These are phyloP conservation scores for Dicycla oo DNA, from an alignment of 2,888 invertebrate genomes.

Conservation along the genomic window DNA sequence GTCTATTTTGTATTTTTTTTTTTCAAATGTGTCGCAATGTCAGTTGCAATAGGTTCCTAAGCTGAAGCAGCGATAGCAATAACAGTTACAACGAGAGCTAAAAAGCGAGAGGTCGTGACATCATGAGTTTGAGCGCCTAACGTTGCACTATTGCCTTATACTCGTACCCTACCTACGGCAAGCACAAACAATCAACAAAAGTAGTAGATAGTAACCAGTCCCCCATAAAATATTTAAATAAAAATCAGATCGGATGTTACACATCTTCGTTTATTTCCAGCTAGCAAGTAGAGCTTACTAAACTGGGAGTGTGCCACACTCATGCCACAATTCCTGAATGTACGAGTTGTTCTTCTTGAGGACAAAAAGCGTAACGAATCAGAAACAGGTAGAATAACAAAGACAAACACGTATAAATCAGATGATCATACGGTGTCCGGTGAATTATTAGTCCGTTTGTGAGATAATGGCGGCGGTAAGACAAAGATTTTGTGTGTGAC, in stretches of 20 bases:
- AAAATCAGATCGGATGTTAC: background rate
- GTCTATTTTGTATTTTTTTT: background rate
- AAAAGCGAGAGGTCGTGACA: background rate
- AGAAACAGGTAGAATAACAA: slow-evolving; percentile 55
- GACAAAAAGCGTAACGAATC: slow-evolving; percentile 53
- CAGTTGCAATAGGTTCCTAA: background rate
- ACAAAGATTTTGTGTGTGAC: slow-evolving; percentile 72
- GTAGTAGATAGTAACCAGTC: background rate
- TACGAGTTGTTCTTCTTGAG: background rate
- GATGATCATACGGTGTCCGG: slow-evolving; percentile 69
- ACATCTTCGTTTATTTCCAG: background rate
- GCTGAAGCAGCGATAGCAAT: background rate
- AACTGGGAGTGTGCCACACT: slow-evolving; percentile 2
- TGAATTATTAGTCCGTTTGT: slow-evolving; percentile 76
- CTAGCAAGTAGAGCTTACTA: background rate
- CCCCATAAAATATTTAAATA: background rate
- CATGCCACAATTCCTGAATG: slow-evolving; percentile 17
- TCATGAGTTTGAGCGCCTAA: background rate
- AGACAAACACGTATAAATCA: slow-evolving; percentile 71
- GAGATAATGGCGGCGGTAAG: slow-evolving; percentile 70
- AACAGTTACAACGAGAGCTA: background rate
- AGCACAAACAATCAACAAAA: background rate
- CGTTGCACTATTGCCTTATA: background rate
- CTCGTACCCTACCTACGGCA: too few species aligned
- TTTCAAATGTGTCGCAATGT: background rate